Percentiles rank a stretch among this genome's conserved stretches.
Evolutionary conservation across 2,113 vertebrate species (phyloP).

Genomic region (Apeltes quadracus): DNA sequence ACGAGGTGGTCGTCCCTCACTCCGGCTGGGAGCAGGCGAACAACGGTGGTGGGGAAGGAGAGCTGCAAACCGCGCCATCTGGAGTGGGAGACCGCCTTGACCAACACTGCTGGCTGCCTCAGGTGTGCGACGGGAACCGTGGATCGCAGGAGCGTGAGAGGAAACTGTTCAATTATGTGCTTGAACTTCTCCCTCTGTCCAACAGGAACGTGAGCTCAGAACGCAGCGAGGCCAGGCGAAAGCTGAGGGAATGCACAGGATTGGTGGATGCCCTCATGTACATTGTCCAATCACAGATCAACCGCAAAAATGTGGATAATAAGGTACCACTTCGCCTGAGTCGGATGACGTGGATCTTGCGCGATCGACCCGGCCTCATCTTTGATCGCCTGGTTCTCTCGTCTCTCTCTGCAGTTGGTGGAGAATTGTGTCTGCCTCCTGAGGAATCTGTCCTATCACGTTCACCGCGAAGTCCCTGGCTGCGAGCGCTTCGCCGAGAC

Average conservation of each 20-base stretch:
- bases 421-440: constrained; percentile 96
- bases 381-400: fast-evolving
- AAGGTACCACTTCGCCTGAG: constrained; percentile 82
- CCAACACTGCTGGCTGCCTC: constrained; percentile 97
- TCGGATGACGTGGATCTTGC: neutral
- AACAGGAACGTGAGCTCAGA: constrained; percentile 96
- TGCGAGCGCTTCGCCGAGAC: constrained; percentile 88
- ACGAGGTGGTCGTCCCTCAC: constrained; percentile 92
- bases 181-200: constrained; percentile 29
- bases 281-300: constrained; percentile 92
- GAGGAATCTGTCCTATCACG: constrained; percentile 95
- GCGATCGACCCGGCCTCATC: neutral
- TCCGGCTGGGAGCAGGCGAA: constrained; percentile 90
- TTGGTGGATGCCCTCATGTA: constrained; percentile 95
- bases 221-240: constrained; percentile 93
- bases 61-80: constrained; percentile 93
- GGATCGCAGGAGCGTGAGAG: too few relatives aligned
- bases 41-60: constrained; percentile 83
- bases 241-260: constrained; percentile 92
- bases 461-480: constrained; percentile 93
- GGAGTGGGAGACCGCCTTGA: constrained; percentile 94
- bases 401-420: constrained; percentile 82
- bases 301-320: constrained; percentile 93
- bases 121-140: too few relatives aligned
- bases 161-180: constrained; percentile 52